Percentiles rank a stretch among this genome's conserved stretches.
Conservation (phyloP, 2,113 vertebrate species). For the Corythornis vintsioides region DNA sequence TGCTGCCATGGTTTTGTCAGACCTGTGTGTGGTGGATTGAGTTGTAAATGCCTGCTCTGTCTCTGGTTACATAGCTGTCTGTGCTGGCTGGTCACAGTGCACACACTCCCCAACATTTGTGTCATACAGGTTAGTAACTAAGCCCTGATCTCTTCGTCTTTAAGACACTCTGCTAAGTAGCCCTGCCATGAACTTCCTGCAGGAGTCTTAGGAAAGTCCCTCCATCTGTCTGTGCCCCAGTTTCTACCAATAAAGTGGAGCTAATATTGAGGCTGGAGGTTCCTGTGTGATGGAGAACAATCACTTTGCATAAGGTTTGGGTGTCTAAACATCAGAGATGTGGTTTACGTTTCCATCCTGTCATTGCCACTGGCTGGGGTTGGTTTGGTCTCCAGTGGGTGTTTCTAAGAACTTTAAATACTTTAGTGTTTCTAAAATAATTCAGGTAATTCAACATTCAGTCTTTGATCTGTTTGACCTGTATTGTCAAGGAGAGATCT, state of each 20-base stretch:
- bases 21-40: not conserved
- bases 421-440: not conserved
- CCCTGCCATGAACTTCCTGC: not conserved
- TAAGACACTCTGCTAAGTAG: conserved; percentile 15
- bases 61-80: not conserved
- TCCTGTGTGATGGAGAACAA: not conserved
- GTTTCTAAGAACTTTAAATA: not conserved
- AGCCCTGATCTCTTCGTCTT: not conserved
- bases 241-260: conserved; percentile 6
- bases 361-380: not conserved
- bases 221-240: conserved; percentile 32
- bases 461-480: not conserved
- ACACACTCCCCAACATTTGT: not conserved
- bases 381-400: fast-evolving
- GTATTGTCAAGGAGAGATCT: not conserved
- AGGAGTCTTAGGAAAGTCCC: not conserved
- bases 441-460: not conserved
- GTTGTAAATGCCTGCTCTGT: not conserved
- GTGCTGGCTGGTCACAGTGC: not conserved
- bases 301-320: not conserved
- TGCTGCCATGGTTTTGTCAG: not conserved
- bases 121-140: not conserved
- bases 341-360: not conserved
- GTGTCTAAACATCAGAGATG: not conserved
- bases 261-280: not conserved